Conservation (phyloP, 2,888 invertebrate genomes). For the Athrips mouffetella region DNA sequence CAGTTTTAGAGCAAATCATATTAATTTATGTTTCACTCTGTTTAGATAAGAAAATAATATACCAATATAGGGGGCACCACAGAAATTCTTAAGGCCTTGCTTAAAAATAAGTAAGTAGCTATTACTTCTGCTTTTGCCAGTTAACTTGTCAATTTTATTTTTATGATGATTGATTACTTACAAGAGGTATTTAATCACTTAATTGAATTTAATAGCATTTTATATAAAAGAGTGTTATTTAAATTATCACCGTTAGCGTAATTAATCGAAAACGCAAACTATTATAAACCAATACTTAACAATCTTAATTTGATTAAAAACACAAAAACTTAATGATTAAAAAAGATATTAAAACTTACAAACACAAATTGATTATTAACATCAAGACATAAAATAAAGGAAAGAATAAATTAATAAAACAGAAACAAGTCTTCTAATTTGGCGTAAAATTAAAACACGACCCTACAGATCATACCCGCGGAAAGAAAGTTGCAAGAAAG, state of each 20-base stretch:
- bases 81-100: too few relatives aligned
- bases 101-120: too few relatives aligned
- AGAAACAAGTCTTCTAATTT: slow-evolving; percentile 38
- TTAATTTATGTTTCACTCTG: too few relatives aligned
- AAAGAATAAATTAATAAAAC: slow-evolving; percentile 6
- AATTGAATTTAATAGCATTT: too few relatives aligned
- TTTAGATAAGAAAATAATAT: too few relatives aligned
- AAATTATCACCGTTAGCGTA: neutral
- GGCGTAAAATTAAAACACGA: slow-evolving; percentile 65
- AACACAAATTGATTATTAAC: slow-evolving; percentile 10
- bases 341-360: slow-evolving; percentile 5
- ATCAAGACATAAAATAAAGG: slow-evolving; percentile 5
- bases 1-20: too few relatives aligned
- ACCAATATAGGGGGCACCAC: too few relatives aligned
- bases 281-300: neutral
- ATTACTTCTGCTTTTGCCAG: too few relatives aligned
- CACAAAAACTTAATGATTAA: neutral
- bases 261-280: neutral
- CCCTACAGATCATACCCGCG: slow-evolving; percentile 41
- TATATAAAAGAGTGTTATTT: too few relatives aligned
- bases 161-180: too few relatives aligned
- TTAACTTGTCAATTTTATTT: too few relatives aligned
- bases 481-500: slow-evolving; percentile 42
- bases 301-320: neutral
- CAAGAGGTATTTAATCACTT: too few relatives aligned